A percentile compares a stretch with the other conserved stretches of the same genome.
phyloP scores from a whole-genome alignment of 35 echinoderm and acorn worm species.

The Diadema setosum region DNA sequence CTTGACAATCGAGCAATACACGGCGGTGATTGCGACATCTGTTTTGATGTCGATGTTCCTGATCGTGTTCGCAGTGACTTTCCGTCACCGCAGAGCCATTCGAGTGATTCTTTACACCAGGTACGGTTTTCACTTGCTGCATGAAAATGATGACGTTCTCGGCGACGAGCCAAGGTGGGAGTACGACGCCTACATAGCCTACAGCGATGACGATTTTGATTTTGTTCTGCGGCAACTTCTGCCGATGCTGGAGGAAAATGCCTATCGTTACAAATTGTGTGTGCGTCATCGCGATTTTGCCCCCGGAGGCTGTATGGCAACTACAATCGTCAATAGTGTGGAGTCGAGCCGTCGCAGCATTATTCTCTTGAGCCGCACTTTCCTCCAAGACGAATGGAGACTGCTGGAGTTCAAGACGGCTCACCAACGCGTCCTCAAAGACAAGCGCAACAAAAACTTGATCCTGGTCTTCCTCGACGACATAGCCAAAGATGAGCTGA shows the following conservation, averaged over 20 bases:
- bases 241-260: not conserved
- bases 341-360: slow-evolving; percentile 2
- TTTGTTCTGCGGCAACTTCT: not conserved
- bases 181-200: not conserved
- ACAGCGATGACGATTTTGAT: not conserved
- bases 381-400: slow-evolving; percentile 16
- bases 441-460: not conserved
- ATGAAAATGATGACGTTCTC: not conserved
- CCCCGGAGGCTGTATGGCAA: slow-evolving; percentile 10
- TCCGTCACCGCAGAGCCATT: not conserved
- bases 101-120: not conserved
- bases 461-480: slow-evolving; percentile 11
- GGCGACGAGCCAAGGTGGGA: not conserved
- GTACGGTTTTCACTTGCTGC: not conserved
- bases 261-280: not conserved
- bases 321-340: not conserved
- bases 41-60: not conserved
- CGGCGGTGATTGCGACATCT: not conserved
- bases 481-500: not conserved
- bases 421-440: slow-evolving; percentile 2
- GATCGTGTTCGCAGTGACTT: not conserved
- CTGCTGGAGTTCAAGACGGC: slow-evolving; percentile 38
- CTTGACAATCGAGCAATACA: not conserved
- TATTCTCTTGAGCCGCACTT: not conserved
- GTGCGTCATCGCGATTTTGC: slow-evolving; percentile 29